phyloP scores from a whole-genome alignment of 2,797 vertebrate genomes.

The Poeciliopsis presidionis region DNA sequence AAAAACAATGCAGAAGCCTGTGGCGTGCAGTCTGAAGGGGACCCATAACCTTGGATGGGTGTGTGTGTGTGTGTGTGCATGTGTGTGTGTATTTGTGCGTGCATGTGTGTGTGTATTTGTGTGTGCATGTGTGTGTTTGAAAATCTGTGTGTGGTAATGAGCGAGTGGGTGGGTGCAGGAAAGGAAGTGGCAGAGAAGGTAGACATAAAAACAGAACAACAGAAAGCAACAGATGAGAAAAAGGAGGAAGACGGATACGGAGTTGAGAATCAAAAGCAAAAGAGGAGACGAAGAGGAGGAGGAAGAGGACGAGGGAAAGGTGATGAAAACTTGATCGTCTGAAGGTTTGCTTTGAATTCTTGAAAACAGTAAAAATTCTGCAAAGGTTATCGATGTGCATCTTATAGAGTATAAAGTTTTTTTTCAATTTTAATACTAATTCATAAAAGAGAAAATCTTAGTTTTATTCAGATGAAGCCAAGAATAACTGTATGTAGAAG shows the following conservation, averaged over 20 bases:
- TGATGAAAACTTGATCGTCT: background rate
- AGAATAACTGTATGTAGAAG: background rate
- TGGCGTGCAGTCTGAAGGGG: conserved; percentile 61
- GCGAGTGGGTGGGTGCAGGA: conserved; percentile 65
- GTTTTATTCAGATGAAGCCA: background rate
- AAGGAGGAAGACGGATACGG: conserved; percentile 18
- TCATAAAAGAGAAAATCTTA: background rate
- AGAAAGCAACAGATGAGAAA: conserved; percentile 61
- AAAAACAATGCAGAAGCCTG: conserved; percentile 42
- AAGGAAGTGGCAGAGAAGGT: conserved; percentile 71
- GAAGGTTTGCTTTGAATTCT: background rate
- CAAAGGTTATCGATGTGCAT: background rate
- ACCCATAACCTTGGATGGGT: conserved; percentile 66
- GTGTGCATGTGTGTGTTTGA: conserved; percentile 20
- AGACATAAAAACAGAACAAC: conserved; percentile 62
- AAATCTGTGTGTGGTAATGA: conserved; percentile 51
- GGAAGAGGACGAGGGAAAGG: background rate
- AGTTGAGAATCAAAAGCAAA: background rate
- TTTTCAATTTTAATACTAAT: background rate
- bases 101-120: conserved; percentile 19
- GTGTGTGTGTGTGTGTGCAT: conserved; percentile 42
- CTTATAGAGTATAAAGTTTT: background rate
- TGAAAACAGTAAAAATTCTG: background rate
- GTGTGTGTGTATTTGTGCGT: conserved; percentile 43
- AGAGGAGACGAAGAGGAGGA: conserved; percentile 11